Evolutionary conservation across 1,140 invertebrate genomes (phyloP).

Genomic region (Ips typographus): DNA sequence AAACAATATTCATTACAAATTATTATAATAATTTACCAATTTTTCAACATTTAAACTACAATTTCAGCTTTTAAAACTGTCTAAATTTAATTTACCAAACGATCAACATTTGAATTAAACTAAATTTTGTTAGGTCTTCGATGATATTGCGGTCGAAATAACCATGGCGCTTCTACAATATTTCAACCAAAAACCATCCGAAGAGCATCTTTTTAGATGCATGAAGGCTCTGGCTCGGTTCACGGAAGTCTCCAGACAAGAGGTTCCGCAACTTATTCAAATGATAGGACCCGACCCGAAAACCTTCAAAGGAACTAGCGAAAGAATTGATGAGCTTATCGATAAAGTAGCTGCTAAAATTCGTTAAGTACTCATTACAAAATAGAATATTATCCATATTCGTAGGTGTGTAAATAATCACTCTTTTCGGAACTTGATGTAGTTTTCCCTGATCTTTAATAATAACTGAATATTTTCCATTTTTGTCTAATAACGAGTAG

Average conservation of each 20-base stretch:
- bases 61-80: too few species aligned
- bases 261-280: slow-evolving; percentile 85
- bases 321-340: slow-evolving; percentile 78
- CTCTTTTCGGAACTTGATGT: too few species aligned
- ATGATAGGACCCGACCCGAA: slow-evolving; percentile 89
- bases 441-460: too few species aligned
- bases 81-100: too few species aligned
- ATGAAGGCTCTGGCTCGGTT: slow-evolving; percentile 80
- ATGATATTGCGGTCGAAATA: slow-evolving; percentile 89
- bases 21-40: too few species aligned
- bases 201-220: slow-evolving; percentile 77
- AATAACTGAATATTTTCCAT: too few species aligned
- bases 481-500: too few species aligned
- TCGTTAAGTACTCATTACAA: neutral
- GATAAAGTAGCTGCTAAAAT: slow-evolving; percentile 58
- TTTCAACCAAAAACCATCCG: slow-evolving; percentile 74
- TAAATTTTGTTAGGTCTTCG: slow-evolving; percentile 73
- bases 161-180: slow-evolving; percentile 91
- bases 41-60: too few species aligned
- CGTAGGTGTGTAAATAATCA: neutral
- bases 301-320: slow-evolving; percentile 77
- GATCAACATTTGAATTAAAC: neutral
- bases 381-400: neutral
- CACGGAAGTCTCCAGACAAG: slow-evolving; percentile 73
- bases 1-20: too few species aligned